These are phyloP conservation scores for Villa cingulata DNA, from an alignment of 2,888 invertebrate genomes.

Conservation along the genomic window DNA sequence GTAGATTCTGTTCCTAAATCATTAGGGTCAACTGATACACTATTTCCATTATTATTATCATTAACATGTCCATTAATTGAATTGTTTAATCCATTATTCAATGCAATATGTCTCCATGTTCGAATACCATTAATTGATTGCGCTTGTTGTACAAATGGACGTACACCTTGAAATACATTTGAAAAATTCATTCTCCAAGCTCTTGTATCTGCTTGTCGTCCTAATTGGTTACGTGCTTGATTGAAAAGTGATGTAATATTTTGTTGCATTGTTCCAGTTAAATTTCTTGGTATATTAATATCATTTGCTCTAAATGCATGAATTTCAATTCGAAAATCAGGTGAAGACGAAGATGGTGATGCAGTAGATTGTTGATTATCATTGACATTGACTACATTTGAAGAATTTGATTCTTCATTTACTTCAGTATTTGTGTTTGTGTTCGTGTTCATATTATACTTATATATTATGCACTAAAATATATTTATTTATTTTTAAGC, in stretches of 20 bases:
- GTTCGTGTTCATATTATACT: too few species aligned
- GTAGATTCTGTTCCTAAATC: background rate
- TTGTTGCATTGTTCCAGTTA: constrained; percentile 4
- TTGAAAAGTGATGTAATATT: constrained; percentile 8
- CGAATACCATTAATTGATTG: constrained; percentile 24
- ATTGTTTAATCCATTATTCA: constrained; percentile 7
- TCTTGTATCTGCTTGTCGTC: constrained; percentile 1
- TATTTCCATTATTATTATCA: background rate
- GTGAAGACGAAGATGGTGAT: background rate
- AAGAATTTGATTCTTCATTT: background rate
- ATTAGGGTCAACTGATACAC: background rate
- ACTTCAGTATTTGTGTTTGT: background rate
- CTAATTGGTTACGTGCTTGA: constrained; percentile 8
- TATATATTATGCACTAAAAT: too few species aligned
- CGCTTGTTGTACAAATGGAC: constrained; percentile 5
- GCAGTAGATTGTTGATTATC: too few species aligned
- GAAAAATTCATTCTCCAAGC: constrained; percentile 9
- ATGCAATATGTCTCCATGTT: constrained; percentile 22
- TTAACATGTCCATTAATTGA: background rate
- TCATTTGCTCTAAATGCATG: background rate
- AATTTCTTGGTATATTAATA: background rate
- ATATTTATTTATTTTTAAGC: too few species aligned
- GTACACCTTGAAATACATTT: constrained; percentile 9
- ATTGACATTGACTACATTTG: background rate
- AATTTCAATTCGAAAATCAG: constrained; percentile 8